Base-by-base conservation (phyloP, 2,888 invertebrate genomes). In the Matsumyia berberina region DNA sequence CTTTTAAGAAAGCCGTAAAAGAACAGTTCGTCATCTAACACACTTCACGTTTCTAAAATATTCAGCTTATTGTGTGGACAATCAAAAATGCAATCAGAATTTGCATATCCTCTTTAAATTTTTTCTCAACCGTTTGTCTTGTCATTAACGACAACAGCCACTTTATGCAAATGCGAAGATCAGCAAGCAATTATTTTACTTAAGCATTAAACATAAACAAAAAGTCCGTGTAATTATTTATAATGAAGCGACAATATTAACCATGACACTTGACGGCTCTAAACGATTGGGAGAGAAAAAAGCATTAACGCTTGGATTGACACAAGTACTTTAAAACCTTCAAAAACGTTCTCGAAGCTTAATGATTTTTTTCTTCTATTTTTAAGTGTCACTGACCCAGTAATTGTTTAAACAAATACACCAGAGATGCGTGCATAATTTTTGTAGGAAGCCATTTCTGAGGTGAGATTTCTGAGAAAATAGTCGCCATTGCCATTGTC, bases 101-200 rank as follows among this genome's bases (percentile, higher is more conserved):
- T 82, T 72, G 58, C 72, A 77, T 72, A 72, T 60, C 11, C 37
- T 42, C 31, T 64, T 70, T 37, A 29, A 57, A n/a, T n/a, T n/a
- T n/a, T n/a, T 53, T 46, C 39, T 5, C n/a, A 19, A 62, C 24
- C n/a, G 66, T 44, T 81, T 60, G 19, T 31, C 66, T 72, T 66
- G 64, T 58, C 58, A 70, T 64, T 35, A 58, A 62, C 31, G 24
- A 9, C 17, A 24, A 17, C 42, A 24, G 46, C 11, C 49, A 64
- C 49, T 77, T 19, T 17, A 77, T 82, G 82, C 77, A 64, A 81
- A 81, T 82, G 37, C 37, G 37, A 77, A 77, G 33, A 66, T 37
- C 70, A 66, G 44, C 39, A 69, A 64, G 49, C 17, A 57, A 62
- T 64, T 57, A 46, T 72, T 53, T 79, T 64, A 51, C 51, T 70